A percentile compares a stretch with the other conserved stretches of the same genome.
These are phyloP conservation scores for Tachypleus tridentatus DNA, from an alignment of 1,140 invertebrate species.

Conservation along the genomic window DNA sequence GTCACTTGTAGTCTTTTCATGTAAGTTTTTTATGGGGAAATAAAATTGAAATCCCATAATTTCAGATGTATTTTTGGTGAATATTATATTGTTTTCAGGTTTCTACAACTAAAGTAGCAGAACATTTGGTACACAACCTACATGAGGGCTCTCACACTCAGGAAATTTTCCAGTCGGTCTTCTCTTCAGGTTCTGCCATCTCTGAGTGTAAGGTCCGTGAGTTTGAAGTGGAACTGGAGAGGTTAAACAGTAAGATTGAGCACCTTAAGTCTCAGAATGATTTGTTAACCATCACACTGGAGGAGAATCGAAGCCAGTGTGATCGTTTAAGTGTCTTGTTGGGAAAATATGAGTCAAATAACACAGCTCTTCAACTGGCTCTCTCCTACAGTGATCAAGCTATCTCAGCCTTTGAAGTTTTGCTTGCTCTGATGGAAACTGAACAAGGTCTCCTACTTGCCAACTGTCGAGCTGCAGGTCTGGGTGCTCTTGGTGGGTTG, in stretches of 20 bases:
- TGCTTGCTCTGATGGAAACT: conserved; percentile 57
- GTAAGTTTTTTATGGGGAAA: no score
- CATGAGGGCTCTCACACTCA: conserved; percentile 46
- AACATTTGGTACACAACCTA: conserved; percentile 56
- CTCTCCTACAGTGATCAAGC: conserved; percentile 57
- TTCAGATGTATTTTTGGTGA: no score
- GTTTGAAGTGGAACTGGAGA: conserved; percentile 53
- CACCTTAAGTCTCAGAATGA: conserved; percentile 61
- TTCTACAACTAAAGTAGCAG: conserved; percentile 51
- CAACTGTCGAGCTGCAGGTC: conserved; percentile 40
- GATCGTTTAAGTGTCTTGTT: conserved; percentile 57
- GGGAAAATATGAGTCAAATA: conserved; percentile 67
- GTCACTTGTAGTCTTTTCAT: no score
- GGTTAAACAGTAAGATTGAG: conserved; percentile 53
- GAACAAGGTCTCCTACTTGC: conserved; percentile 46
- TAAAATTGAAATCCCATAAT: no score
- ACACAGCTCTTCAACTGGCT: conserved; percentile 55
- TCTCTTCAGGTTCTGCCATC: conserved; percentile 26
- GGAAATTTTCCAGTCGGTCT: conserved; percentile 39
- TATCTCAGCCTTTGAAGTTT: conserved; percentile 62
- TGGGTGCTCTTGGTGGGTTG: conserved; percentile 28
- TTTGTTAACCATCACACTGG: conserved; percentile 53
- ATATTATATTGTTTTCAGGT: conserved; percentile 27
- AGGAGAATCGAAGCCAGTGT: conserved; percentile 58
- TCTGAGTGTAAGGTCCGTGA: conserved; percentile 39